Conservation (phyloP, 2,888 invertebrate genomes). For the Heterodera filipjevi region DNA sequence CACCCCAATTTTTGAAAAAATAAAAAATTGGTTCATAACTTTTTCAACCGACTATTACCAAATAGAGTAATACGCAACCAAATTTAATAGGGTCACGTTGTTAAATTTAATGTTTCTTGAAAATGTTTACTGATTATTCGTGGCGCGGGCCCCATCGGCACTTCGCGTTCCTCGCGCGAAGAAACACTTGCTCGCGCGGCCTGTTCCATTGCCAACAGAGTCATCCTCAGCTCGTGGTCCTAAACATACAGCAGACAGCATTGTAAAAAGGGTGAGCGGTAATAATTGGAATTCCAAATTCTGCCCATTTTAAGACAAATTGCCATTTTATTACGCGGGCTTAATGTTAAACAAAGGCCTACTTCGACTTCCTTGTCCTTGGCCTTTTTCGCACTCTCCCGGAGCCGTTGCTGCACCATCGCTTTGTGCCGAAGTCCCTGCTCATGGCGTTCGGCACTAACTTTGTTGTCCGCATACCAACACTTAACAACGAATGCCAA, state of each 20-base stretch:
- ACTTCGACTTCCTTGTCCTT: slow-evolving; percentile 46
- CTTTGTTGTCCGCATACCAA: slow-evolving; percentile 96
- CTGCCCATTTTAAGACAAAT: no score
- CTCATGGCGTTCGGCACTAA: slow-evolving; percentile 67
- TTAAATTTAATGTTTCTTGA: neutral
- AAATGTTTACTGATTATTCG: slow-evolving; percentile 34
- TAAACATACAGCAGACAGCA: slow-evolving; percentile 29
- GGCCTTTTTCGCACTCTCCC: slow-evolving; percentile 45
- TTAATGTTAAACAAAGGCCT: slow-evolving; percentile 2
- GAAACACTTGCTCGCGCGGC: slow-evolving; percentile 53
- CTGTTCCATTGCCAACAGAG: slow-evolving; percentile 55
- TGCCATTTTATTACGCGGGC: no score
- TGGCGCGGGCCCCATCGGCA: slow-evolving; percentile 5
- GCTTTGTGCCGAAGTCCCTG: slow-evolving; percentile 59
- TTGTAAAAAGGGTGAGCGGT: no score
- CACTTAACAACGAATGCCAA: slow-evolving; percentile 35
- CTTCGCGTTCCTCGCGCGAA: neutral
- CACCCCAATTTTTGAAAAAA: no score
- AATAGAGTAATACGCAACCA: no score
- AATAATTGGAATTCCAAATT: no score
- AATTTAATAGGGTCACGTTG: no score
- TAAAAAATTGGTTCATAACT: no score
- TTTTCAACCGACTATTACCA: no score
- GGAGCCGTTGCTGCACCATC: slow-evolving; percentile 46
- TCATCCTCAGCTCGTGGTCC: slow-evolving; percentile 49